Evolutionary conservation across 2,888 invertebrate genomes (phyloP).

Genomic region (Macroteleia sp.): DNA sequence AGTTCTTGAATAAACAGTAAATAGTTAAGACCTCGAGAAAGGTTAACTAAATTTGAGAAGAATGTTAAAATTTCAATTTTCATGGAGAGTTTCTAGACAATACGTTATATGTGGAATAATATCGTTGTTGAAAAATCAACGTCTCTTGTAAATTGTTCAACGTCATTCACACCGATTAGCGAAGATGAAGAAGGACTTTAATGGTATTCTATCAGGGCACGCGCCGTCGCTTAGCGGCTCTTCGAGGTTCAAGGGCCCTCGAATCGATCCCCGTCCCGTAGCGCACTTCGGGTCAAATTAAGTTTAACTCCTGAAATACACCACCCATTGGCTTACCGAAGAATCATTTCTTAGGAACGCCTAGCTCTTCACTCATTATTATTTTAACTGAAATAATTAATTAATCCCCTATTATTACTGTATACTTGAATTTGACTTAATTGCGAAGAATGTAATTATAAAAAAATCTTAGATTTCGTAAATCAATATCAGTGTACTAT

Average conservation of each 20-base stretch:
- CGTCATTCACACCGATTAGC: slow-evolving; percentile 40
- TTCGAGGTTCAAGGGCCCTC: slow-evolving; percentile 70
- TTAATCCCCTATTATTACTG: not conserved
- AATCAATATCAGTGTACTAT: no score
- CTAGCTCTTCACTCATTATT: slow-evolving; percentile 36
- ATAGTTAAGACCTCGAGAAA: slow-evolving; percentile 1
- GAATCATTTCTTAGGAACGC: slow-evolving; percentile 47
- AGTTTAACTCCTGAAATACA: slow-evolving; percentile 79
- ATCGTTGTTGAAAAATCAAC: slow-evolving; percentile 3
- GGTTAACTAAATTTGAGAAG: slow-evolving; percentile 9
- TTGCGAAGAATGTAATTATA: no score
- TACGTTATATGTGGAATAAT: not conserved
- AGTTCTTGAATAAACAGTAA: slow-evolving; percentile 12
- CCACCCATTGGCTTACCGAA: slow-evolving; percentile 62
- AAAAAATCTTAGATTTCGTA: no score
- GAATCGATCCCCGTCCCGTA: slow-evolving; percentile 80
- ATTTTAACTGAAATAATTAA: slow-evolving; percentile 30
- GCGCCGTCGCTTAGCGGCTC: slow-evolving; percentile 68
- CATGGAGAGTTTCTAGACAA: not conserved
- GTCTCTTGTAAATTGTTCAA: slow-evolving; percentile 21
- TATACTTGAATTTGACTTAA: slow-evolving; percentile 3
- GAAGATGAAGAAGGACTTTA: slow-evolving; percentile 52
- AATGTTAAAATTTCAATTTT: slow-evolving; percentile 7
- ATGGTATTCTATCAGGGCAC: slow-evolving; percentile 76
- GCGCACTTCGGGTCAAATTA: slow-evolving; percentile 81